Percentiles rank a stretch among this genome's conserved stretches.
Evolutionary conservation across 2,888 invertebrate species (phyloP).

Genomic region (Erebia epiphron): DNA sequence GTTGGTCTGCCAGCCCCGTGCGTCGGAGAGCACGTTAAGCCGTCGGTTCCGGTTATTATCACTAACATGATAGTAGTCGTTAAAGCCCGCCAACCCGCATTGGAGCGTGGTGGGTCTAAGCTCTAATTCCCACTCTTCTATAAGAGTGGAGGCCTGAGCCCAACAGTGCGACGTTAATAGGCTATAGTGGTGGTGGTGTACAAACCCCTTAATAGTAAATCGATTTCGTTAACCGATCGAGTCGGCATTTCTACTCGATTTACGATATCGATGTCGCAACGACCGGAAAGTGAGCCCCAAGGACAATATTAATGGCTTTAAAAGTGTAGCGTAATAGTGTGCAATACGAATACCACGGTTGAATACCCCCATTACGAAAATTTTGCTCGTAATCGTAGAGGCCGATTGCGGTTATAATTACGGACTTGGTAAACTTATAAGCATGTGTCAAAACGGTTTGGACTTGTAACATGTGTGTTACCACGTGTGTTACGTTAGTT

Average conservation of each 20-base stretch:
- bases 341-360: conserved; percentile 42
- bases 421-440: conserved; percentile 24
- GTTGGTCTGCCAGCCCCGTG: too few species aligned
- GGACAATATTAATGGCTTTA: conserved; percentile 48
- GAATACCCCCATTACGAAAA: conserved; percentile 42
- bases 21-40: too few species aligned
- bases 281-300: conserved; percentile 47
- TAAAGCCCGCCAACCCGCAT: too few species aligned
- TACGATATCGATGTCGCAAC: conserved; percentile 44
- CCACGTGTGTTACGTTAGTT: conserved; percentile 11
- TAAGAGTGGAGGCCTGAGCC: too few species aligned
- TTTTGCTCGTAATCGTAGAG: conserved; percentile 37
- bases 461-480: conserved; percentile 10
- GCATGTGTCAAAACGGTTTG: conserved; percentile 28
- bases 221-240: conserved; percentile 31
- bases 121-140: too few species aligned
- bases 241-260: conserved; percentile 41
- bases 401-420: conserved; percentile 34
- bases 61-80: too few species aligned
- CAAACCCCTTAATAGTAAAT: conserved; percentile 29
- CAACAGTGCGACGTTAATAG: too few species aligned
- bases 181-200: conserved; percentile 8
- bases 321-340: conserved; percentile 43
- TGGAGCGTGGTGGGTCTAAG: too few species aligned
- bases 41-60: too few species aligned